A percentile compares a stretch with the other conserved stretches of the same genome.
phyloP scores from a whole-genome alignment of 2,113 vertebrate genomes.

The Thunnus thynnus region DNA sequence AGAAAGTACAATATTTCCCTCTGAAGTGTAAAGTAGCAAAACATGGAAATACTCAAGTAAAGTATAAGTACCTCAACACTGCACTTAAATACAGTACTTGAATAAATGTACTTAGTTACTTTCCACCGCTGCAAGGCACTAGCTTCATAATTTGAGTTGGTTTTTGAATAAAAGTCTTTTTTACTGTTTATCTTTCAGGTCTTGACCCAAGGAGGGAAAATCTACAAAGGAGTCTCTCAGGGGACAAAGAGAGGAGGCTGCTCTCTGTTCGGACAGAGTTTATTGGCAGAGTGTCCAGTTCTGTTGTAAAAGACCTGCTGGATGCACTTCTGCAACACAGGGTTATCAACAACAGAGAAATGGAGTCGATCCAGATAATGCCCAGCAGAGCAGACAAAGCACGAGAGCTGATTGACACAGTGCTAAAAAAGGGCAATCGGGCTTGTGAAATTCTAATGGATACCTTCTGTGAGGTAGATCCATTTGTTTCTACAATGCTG shows the following conservation, averaged over 20 bases:
- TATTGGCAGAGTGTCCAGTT: not conserved
- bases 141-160: too few species aligned
- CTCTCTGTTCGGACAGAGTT: not conserved
- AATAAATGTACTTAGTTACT: too few species aligned
- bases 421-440: not conserved
- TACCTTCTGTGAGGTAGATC: not conserved
- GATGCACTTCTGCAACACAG: not conserved
- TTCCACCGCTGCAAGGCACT: too few species aligned
- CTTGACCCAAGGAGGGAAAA: not conserved
- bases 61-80: too few species aligned
- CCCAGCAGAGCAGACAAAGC: not conserved
- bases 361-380: not conserved
- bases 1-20: too few species aligned
- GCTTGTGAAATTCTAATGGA: not conserved
- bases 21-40: too few species aligned
- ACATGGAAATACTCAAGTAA: too few species aligned
- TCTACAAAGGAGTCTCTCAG: not conserved
- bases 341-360: not conserved
- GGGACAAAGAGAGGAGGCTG: not conserved
- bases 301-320: not conserved
- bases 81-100: too few species aligned
- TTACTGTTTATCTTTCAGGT: not conserved
- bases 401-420: not conserved
- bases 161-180: too few species aligned
- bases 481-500: not conserved